Evolutionary conservation across 1,140 invertebrate genomes (phyloP), one percentile per base, ranked within the genome.

Genomic region (Zaprionus ornatus): DNA sequence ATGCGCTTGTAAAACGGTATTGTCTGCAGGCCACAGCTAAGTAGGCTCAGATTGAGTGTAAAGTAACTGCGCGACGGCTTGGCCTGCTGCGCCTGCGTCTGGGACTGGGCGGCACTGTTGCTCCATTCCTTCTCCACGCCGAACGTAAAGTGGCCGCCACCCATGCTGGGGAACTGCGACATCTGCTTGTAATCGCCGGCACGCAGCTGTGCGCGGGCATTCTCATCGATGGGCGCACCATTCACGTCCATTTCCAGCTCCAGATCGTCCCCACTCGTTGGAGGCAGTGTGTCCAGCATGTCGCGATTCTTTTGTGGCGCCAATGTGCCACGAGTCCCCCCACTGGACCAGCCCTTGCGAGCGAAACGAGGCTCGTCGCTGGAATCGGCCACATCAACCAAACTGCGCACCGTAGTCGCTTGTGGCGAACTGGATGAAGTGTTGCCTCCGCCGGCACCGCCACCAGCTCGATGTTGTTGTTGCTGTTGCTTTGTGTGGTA

Each of bases 1-100:
- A 92, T 92, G 25, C 91, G 91, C 60, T 92, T 92, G 72, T 92
- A 86, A 25, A 92, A 92, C 0, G 91, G 91, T 27, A 92, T 92
- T 7, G 91, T 92, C 55, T 91, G 83, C 7, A 92, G 65, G 6
- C 91, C 91, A 4, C 65, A 71, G 42, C 83, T 91, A 0, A 92
- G 62, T 1, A 90, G 57, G 6, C 74, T 73, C 0, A 92, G 65
- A 77, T 92, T 92, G 0, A 92, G 61, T 5, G 86, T 91, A 17
- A 92, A 92, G 25, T 91, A 91, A 1, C 76, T 66, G 54, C 70
- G 80, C 17, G 82, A 82, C 6, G 84, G 75, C 29, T 71, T 86
- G 12, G 78, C 87, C 17, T 84, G 67, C 25, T 82, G 40, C 37
- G 37, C 37, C 17, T 91, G 71, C 2, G 75, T 72, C 27, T 88